Base-by-base conservation (phyloP, 2,888 invertebrate genomes). In the Xestia sexstrigata region DNA sequence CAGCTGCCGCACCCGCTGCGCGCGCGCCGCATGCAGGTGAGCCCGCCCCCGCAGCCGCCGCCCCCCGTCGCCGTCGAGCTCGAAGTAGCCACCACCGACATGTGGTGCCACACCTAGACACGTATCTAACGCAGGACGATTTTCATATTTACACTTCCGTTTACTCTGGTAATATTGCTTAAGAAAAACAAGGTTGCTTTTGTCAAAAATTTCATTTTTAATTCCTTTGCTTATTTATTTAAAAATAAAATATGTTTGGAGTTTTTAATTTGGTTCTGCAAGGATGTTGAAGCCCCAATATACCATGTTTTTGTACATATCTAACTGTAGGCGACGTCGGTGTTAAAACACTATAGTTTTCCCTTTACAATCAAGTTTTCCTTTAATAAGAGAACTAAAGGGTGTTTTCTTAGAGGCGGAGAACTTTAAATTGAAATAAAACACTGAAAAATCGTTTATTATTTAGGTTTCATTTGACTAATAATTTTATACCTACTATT, bases 31-130 rank as follows among this genome's bases (percentile, higher is more conserved):
- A 92, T 92, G 92, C 93, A 92, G 91, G 92, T 91, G 85, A 90
- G 90, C 86, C 89, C 90, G 52, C 89, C 90, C 39, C 90, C 85
- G 68, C 88, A 84, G 78, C 88, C 86, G 39, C 88, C 90, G 79
- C 90, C 95, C 35, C 95, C 96, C 1, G 95, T 96, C 76, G 96
- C 95, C 75, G 94, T 95, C 66, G 96, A 96, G 82, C 94, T 96
- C 0, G 96, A 96, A 83, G 96, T 96, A 66, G 95, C 95, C 86
- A 95, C 96, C 89, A 95, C 96, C 11, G 95, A 96, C 76, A 95
- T 94, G 92, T 96, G 95, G 95, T 95, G 94, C 65, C 88, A 89
- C 63, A 89, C 88, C 26, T 88, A 87, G 63, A 60, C 52, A 45
- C 52, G 15, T 45, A n/a, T 20, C 20, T 11, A 23, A 11, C 13